Base-by-base conservation (phyloP, 2,888 invertebrate species). In the Eristalis intricaria region DNA sequence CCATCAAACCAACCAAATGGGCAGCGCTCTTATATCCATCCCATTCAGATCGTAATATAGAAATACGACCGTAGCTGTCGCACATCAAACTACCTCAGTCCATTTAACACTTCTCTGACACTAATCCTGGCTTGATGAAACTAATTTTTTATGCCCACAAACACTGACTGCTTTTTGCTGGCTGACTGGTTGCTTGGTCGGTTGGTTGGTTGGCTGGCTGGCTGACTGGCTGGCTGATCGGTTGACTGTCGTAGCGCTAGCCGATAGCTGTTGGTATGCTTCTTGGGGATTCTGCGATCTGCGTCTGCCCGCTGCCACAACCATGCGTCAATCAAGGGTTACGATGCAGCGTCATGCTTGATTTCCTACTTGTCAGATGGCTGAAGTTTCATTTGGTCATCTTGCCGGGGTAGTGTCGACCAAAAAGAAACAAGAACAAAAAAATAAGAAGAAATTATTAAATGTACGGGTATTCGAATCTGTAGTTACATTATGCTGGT, bases 91-190 rank as follows among this genome's bases (percentile, higher is more conserved):
- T 87, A 87, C 92, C 92, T 92, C 93, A 93, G 92, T 93, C 93
- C 92, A 93, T 93, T 93, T 93, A 93, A 93, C 93, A 93, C 92
- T 91, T 92, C 92, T 92, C 90, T 92, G 93, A 93, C 93, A 92
- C 91, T 93, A 93, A 93, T 93, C 93, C 93, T 91, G 91, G 90
- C 91, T 92, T 91, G 93, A 92, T 93, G 93, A 93, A 93, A 93
- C 92, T 92, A 91, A 92, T 92, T 93, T 92, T 91, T 92, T 91
- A 87, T 87, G 84, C 87, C 87, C 84, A 87, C 87, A 87, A 87
- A 87, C 84, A 84, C 43, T 73, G 87, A 76, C 87, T 87, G 84
- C 79, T 79, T 84, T 75, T 87, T 79, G 73, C 82, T 82, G 83
- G 56, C 78, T 78, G 85, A 65, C 26, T 29, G 60, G 26, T 23